These are phyloP conservation scores for Arremon brunneinucha DNA, from an alignment of 2,797 vertebrate species.

Conservation along the genomic window DNA sequence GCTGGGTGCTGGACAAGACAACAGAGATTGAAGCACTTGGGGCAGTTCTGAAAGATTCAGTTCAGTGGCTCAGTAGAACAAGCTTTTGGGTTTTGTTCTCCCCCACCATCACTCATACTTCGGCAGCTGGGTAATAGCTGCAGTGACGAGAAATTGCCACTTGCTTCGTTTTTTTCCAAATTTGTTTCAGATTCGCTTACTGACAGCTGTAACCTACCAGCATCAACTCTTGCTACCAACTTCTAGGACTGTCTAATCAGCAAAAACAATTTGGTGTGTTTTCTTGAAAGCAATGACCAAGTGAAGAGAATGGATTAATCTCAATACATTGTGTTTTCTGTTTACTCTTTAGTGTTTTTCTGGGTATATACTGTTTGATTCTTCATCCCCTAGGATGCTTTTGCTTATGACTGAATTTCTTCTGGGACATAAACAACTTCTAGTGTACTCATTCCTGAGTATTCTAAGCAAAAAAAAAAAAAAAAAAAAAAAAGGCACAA, in stretches of 20 bases:
- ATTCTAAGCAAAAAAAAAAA: background rate
- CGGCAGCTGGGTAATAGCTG: background rate
- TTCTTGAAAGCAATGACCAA: background rate
- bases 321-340: background rate
- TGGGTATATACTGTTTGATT: background rate
- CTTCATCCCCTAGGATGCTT: background rate
- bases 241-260: background rate
- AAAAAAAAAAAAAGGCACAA: background rate
- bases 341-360: background rate
- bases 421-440: background rate
- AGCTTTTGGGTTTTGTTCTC: background rate
- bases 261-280: background rate
- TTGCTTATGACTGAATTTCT: background rate
- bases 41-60: background rate
- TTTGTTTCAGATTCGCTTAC: background rate
- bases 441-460: background rate
- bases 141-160: background rate
- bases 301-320: background rate
- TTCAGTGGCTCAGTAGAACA: background rate
- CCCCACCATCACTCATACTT: background rate
- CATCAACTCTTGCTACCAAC: background rate
- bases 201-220: background rate
- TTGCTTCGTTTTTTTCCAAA: background rate
- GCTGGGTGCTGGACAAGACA: background rate
- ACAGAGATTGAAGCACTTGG: background rate